Evolutionary conservation across 2,113 vertebrate species (phyloP).

Genomic region (Pollachius pollachius): DNA sequence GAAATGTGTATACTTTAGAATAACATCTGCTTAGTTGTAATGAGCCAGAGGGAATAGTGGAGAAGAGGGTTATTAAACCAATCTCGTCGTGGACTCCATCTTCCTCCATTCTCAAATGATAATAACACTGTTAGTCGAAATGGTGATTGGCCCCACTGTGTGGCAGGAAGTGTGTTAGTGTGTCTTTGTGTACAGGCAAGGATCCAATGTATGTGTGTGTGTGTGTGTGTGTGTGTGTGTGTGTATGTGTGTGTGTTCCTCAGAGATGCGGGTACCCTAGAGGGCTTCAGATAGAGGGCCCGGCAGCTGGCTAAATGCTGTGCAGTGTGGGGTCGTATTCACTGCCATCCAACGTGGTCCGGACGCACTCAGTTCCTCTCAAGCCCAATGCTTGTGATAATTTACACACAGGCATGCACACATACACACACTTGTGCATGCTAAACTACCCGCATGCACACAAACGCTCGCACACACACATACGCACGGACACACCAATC

Average conservation of each 20-base stretch:
- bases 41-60: slow-evolving; percentile 43
- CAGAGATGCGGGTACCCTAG: neutral
- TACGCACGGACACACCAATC: no score
- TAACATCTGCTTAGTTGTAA: slow-evolving; percentile 19
- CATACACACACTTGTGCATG: no score
- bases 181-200: neutral
- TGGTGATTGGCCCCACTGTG: slow-evolving; percentile 3
- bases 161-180: slow-evolving; percentile 13
- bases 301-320: neutral
- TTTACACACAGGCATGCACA: neutral
- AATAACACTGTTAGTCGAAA: slow-evolving; percentile 33
- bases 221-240: neutral
- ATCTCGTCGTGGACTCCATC: slow-evolving; percentile 14
- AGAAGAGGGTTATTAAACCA: slow-evolving; percentile 36
- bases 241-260: neutral
- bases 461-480: no score
- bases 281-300: neutral
- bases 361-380: neutral
- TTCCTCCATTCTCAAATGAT: slow-evolving; percentile 38
- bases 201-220: neutral
- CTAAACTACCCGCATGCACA: neutral
- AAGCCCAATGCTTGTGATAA: neutral
- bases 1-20: no score
- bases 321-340: neutral
- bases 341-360: neutral